Base-by-base conservation (phyloP, 2,888 invertebrate species). In the Eupithecia pulchellata region DNA sequence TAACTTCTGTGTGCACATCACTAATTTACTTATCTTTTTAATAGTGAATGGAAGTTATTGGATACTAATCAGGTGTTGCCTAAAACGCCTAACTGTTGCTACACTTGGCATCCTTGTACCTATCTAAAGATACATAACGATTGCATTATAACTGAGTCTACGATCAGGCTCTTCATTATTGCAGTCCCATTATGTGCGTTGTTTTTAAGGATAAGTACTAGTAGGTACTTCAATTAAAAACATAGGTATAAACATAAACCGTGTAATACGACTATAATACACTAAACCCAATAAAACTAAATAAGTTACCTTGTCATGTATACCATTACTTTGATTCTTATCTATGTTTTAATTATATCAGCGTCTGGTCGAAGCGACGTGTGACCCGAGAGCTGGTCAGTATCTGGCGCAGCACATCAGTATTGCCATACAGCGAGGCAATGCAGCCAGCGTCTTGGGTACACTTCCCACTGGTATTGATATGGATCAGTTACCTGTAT, bases 21-120 rank as follows among this genome's bases (percentile, higher is more conserved):
- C 20, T 42, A 66, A 78, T 77, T 77, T 77, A 75, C 75, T 67
- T 32, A 69, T 78, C 77, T 74, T 71, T 79, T 39, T 76, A 78
- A 42, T 60, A 63, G 64, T 67, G 68, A 68, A 72, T 69, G 73
- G 74, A 76, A 72, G 64, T 27, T 34, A 65, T 60, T 66, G 65
- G 62, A 57, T 64, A 64, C 64, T 61, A 34, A 71, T 74, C 72
- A 66, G 70, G 34, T 67, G 29, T 52, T 68, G 66, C 57, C 6
- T 64, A 66, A 64, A 68, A 60, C 64, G 17, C 32, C 27, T 36
- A 34, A 36, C 27, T 29, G 29, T 57, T 57, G 57, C 57, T 29
- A 1, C 27, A 57, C 47, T 4, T 1, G 20, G 52, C 11, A 52
- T 25, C 20, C 20, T 11, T 47, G 17, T 42, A 42, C 42, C 20